Evolutionary conservation across 1,140 invertebrate species (phyloP), one percentile per base, ranked within the genome.

Genomic region (Mycetomoellerius zeteki): DNA sequence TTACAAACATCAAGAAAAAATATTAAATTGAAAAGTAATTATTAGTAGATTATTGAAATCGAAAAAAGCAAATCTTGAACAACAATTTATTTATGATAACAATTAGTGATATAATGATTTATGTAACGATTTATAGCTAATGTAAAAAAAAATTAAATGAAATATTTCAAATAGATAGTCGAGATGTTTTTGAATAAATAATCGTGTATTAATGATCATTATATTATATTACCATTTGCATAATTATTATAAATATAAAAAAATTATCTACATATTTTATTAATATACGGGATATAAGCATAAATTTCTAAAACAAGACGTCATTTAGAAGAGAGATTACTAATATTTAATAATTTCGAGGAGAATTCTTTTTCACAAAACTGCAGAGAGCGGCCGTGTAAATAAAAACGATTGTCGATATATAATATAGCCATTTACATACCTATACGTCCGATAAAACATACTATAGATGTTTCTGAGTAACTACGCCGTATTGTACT

Each of bases 391-490:
- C 58, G 19, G 10, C 60, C 27, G 8, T n/a, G 16, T 27, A 58
- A n/a, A n/a, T 24, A 81, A 52, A n/a, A 21, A 56, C 16, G 47
- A 37, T 37, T 6, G 12, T 33, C 6, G 24, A 62, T 47, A 10
- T 47, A 10, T 84, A 64, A 85, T 85, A 85, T 24, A 21, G 6
- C n/a, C 19, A 81, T 82, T 81, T 37, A 50, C 52, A 69, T 86
- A 58, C 0, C 2, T 43, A 30, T 30, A 30, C 37, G 24, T 21
- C 7, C 10, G 24, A 47, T 62, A 86, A 86, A 81, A 81, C 76
- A 72, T n/a, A 19, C 33, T 76, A 37, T 37, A 86, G 65, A 78
- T 81, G 84, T 81, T 86, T 30, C 75, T 47, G 19, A 81, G 50
- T 19, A 76, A 85, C 54, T 58, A 33, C 7, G 37, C 4, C 37